These are phyloP conservation scores for Balaenoptera acutorostrata DNA, from an alignment of 2,113 vertebrate genomes.

Conservation along the genomic window DNA sequence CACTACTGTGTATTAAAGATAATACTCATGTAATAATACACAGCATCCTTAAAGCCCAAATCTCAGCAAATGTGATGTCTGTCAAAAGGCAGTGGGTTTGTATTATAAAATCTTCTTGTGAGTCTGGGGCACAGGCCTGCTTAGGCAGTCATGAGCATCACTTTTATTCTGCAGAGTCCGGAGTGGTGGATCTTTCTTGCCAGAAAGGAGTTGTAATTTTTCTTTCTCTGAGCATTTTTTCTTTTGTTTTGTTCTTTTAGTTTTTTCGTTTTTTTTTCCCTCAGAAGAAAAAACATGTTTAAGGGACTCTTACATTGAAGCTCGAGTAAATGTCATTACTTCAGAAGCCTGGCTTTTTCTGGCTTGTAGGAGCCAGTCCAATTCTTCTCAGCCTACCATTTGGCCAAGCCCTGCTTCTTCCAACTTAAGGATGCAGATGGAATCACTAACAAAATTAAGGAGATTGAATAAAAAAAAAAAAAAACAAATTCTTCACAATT, in stretches of 20 bases:
- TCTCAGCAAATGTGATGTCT: not conserved
- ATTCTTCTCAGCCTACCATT: not conserved
- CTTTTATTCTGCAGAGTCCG: not conserved
- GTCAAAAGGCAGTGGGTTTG: not conserved
- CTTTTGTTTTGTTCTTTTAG: not conserved
- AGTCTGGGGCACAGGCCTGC: not conserved
- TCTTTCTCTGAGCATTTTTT: not conserved
- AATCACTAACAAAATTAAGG: not conserved
- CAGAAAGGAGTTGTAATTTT: not conserved
- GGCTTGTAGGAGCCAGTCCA: not conserved
- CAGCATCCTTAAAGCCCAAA: not conserved
- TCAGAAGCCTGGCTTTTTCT: not conserved
- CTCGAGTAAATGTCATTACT: not conserved
- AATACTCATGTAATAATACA: not conserved
- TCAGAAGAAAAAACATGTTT: not conserved
- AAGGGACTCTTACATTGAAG: not conserved
- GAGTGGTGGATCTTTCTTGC: not conserved
- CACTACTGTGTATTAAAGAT: not conserved
- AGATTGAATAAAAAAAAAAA: not conserved
- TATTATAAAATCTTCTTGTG: fast-evolving
- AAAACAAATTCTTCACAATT: not conserved
- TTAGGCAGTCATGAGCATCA: not conserved
- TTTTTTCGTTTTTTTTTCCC: fast-evolving
- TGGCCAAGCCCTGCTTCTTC: not conserved
- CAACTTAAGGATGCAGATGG: not conserved